Conservation (phyloP, 1,140 invertebrate genomes). For the Drosophila simulans region DNA sequence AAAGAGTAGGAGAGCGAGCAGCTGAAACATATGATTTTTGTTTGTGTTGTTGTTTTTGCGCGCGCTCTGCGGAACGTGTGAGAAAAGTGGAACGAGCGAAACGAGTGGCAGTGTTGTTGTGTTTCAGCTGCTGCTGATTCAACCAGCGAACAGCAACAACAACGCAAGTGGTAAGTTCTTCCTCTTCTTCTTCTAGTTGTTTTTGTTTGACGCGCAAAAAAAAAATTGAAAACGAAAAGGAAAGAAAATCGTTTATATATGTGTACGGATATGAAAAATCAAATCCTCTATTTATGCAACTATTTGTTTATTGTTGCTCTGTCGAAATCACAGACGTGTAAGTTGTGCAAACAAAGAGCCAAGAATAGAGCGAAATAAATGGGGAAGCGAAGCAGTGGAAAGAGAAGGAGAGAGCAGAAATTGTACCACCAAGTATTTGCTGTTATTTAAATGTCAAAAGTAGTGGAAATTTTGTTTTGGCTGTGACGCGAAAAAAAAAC, state of each 20-base stretch:
- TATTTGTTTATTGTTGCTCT: slow-evolving; percentile 39
- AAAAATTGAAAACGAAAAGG: slow-evolving; percentile 6
- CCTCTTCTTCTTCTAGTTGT: slow-evolving; percentile 29
- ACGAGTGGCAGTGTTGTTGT: slow-evolving; percentile 40
- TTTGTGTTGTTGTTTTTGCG: slow-evolving; percentile 75
- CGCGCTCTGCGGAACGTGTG: slow-evolving; percentile 47
- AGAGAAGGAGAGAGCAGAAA: background rate
- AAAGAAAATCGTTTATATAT: slow-evolving; percentile 27
- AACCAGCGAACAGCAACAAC: slow-evolving; percentile 43
- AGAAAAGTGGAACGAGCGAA: slow-evolving; percentile 38
- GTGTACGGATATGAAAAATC: slow-evolving; percentile 9
- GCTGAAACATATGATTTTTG: slow-evolving; percentile 83
- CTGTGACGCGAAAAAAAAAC: slow-evolving; percentile 44
- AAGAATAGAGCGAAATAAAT: slow-evolving; percentile 15
- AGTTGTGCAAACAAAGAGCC: slow-evolving; percentile 54
- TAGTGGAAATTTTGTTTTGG: slow-evolving; percentile 49
- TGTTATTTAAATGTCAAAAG: slow-evolving; percentile 51
- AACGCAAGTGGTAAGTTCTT: slow-evolving; percentile 52
- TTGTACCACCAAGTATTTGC: slow-evolving; percentile 3
- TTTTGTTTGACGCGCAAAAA: slow-evolving; percentile 53
- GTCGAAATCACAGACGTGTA: slow-evolving; percentile 32
- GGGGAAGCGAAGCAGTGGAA: background rate
- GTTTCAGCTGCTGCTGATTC: slow-evolving; percentile 49
- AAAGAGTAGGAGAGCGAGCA: slow-evolving; percentile 43
- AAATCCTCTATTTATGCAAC: slow-evolving; percentile 35